Evolutionary conservation across 2,888 invertebrate species (phyloP).

Genomic region (Cheilosia grossa): DNA sequence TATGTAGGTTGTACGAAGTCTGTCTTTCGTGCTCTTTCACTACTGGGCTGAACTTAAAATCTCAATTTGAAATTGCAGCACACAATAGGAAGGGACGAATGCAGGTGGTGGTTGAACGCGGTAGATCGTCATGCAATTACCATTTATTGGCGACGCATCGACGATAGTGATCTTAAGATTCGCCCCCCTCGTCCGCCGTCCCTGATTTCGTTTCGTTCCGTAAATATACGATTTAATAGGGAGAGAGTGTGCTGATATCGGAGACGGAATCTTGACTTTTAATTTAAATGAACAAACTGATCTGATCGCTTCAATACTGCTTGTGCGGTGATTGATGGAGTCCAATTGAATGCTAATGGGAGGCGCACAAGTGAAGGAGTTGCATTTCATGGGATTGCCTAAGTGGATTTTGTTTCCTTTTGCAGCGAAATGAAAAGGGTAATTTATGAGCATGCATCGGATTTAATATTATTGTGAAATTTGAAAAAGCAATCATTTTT

Average conservation of each 20-base stretch:
- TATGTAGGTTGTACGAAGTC: constrained; percentile 28
- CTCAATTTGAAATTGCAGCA: constrained; percentile 61
- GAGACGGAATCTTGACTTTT: constrained; percentile 53
- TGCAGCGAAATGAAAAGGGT: constrained; percentile 19
- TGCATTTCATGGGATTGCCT: constrained; percentile 40
- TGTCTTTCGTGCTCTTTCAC: constrained; percentile 2
- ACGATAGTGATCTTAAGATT: constrained; percentile 51
- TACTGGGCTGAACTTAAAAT: constrained; percentile 37
- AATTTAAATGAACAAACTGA: constrained; percentile 42
- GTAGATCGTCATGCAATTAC: constrained; percentile 51
- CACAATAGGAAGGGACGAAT: constrained; percentile 28
- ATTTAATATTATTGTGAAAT: constrained; percentile 10
- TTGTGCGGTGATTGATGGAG: constrained; percentile 67
- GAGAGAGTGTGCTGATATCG: constrained; percentile 48
- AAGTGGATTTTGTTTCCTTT: constrained; percentile 28
- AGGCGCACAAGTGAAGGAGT: constrained; percentile 30
- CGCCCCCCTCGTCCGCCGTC: constrained; percentile 9
- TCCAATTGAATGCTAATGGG: constrained; percentile 59
- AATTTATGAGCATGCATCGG: constrained; percentile 26
- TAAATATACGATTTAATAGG: not conserved
- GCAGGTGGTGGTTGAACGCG: constrained; percentile 25
- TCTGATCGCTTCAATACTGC: constrained; percentile 50
- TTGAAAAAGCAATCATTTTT: constrained; percentile 29
- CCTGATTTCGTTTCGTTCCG: constrained; percentile 18
- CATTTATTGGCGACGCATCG: constrained; percentile 56